Percentiles rank a stretch among this genome's conserved stretches.
These are phyloP conservation scores for Macrobrachium nipponense DNA, from an alignment of 1,140 invertebrate genomes.

Conservation along the genomic window DNA sequence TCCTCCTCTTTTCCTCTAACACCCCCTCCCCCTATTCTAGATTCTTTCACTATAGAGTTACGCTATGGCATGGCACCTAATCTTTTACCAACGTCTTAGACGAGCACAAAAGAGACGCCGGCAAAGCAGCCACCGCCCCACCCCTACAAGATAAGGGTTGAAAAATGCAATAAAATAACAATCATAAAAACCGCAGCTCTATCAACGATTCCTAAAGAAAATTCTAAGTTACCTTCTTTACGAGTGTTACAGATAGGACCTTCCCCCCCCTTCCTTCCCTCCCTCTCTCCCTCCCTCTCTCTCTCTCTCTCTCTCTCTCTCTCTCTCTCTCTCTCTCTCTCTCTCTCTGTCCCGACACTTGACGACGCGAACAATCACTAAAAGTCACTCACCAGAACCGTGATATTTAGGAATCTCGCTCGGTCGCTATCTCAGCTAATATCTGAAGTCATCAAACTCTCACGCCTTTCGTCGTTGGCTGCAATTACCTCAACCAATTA, in stretches of 20 bases:
- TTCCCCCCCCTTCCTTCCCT: not conserved
- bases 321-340: not conserved
- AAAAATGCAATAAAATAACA: no score
- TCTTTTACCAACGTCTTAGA: no score
- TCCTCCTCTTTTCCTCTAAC: no score
- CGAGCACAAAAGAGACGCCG: no score
- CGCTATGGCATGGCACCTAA: no score
- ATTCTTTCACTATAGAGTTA: not conserved
- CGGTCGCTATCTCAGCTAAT: conserved; percentile 58
- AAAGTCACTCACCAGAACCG: conserved; percentile 51
- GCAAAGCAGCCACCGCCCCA: no score
- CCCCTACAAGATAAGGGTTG: no score
- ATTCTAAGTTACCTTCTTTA: not conserved
- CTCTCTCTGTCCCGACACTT: not conserved
- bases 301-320: conserved; percentile 28
- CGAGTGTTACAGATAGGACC: conserved; percentile 7
- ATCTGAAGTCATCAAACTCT: conserved; percentile 62
- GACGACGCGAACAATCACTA: conserved; percentile 35
- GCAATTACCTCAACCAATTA: conserved; percentile 62
- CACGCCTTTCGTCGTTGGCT: conserved; percentile 52
- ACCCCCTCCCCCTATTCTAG: not conserved
- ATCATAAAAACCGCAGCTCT: no score
- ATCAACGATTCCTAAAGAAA: no score
- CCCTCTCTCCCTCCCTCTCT: conserved; percentile 14
- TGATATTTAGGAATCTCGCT: conserved; percentile 55